Evolutionary conservation across 2,888 invertebrate genomes (phyloP), one percentile per base, ranked within the genome.

Genomic region (Parnassius glacialis): DNA sequence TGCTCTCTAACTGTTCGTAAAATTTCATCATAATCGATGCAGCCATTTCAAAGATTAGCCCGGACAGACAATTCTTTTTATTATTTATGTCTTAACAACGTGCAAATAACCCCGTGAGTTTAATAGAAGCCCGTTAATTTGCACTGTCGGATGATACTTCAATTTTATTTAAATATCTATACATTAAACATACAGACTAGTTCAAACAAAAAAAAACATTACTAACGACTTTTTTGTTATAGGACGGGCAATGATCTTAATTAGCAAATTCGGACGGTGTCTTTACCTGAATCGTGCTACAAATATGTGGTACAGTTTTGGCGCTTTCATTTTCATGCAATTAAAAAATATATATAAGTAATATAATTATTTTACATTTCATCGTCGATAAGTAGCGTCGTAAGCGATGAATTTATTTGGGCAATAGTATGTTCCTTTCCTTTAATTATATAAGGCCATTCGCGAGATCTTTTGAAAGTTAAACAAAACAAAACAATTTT

Each of bases 361-460:
- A 13, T 34, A 55, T 44, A 34, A 52, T 52, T 61, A 47, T 61
- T 52, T 52, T 13, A 9, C 41, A 56, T 45, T n/a, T 42, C 45
- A 41, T 43, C 42, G 42, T 20, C 43, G 47, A 20, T 12, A 47
- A 42, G n/a, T 42, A 9, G 43, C 42, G 7, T 48, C 48, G 54
- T 54, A 25, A 50, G 16, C 2, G 34, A 11, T n/a, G 10, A 43
- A 13, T 47, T n/a, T 13, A 41, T 45, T 55, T 13, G 20, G 44
- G n/a, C 25, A 34, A 55, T 51, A 34, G 50, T 50, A 20, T 52
- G 20, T 10, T 25, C 20, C 55, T 60, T 54, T 60, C 55, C 13
- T 16, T 16, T 44, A 55, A 60, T 51, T 50, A 55, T 12, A 44
- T 54, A 59, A 54, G 41, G 44, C 20, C 0, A 34, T 41, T 16